Base-by-base conservation (phyloP, 2,888 invertebrate species). In the Noctua comes region DNA sequence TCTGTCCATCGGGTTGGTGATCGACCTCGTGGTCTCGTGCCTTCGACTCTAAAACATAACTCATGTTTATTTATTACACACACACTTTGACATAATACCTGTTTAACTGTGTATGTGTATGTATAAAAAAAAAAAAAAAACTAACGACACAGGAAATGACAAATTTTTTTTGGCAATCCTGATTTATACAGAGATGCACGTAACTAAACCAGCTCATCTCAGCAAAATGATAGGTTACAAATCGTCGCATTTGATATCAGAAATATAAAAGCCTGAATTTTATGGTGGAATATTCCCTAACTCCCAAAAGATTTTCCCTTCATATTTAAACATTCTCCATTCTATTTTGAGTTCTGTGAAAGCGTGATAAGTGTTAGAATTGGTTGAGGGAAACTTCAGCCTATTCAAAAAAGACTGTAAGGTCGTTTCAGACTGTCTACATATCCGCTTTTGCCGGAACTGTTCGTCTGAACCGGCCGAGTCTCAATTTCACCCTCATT, bases 401-500 rank as follows among this genome's bases (percentile, higher is more conserved):
- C 82, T 77, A 78, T 89, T 86, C 82, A 81, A 86, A 89, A 88
- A 86, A 82, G 59, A 78, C 84, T 88, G 66, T 66, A 80, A 80
- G 86, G 90, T 84, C 79, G 86, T 80, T 86, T 87, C 86, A 89
- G 87, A 83, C 84, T 88, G 91, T 90, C 89, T 90, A 90, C 90
- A 90, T 87, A 83, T 89, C 88, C 90, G 90, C 82, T 80, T 75
- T 76, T 75, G 83, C 69, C 90, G 92, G 92, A 91, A 89, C 88
- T 85, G 80, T 72, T 86, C 80, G 86, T 84, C 87, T 86, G 85
- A 85, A 87, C 85, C 84, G 79, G 80, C 72, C 81, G 76, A 88
- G 86, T 89, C 92, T 90, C 92, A 90, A 92, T 91, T 90, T 90
- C 86, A 86, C 82, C 81, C 88, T 91, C 91, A 90, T 91, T 92